These are phyloP conservation scores for Hydrolagus colliei DNA, from an alignment of 2,797 vertebrate species.

Conservation along the genomic window DNA sequence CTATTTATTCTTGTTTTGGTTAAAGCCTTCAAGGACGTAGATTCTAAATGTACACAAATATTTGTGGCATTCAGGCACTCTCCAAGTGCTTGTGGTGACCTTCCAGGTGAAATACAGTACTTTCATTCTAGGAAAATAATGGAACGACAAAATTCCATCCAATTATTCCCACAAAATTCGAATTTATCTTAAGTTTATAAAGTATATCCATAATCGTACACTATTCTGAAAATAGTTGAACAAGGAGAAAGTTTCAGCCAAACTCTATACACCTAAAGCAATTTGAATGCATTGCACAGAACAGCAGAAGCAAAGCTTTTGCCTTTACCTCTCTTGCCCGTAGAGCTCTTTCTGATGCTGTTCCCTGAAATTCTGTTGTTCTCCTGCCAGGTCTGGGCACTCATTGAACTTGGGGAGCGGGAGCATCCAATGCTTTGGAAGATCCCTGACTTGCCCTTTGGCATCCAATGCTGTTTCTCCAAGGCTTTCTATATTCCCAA, in stretches of 20 bases:
- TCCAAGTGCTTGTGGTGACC: background rate
- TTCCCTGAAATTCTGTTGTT: too few relatives aligned
- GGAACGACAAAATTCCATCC: too few relatives aligned
- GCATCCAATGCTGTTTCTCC: background rate
- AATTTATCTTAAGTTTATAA: background rate
- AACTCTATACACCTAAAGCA: background rate
- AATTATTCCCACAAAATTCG: background rate
- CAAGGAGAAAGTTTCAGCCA: background rate
- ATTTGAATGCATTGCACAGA: background rate
- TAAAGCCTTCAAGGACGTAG: background rate
- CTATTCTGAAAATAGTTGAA: background rate
- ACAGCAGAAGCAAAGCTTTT: background rate
- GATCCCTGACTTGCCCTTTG: background rate
- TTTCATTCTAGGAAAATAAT: too few relatives aligned
- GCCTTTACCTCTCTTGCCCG: background rate
- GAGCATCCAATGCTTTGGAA: background rate
- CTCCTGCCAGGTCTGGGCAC: too few relatives aligned
- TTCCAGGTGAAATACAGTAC: background rate
- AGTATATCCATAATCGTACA: background rate
- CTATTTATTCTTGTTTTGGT: background rate
- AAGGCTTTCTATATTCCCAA: background rate
- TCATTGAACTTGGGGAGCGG: background rate
- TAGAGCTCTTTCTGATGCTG: background rate
- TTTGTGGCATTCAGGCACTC: background rate
- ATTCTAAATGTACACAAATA: constrained; percentile 4